Evolutionary conservation across 1,140 invertebrate species (phyloP).

Genomic region (Zaprionus vittiger): DNA sequence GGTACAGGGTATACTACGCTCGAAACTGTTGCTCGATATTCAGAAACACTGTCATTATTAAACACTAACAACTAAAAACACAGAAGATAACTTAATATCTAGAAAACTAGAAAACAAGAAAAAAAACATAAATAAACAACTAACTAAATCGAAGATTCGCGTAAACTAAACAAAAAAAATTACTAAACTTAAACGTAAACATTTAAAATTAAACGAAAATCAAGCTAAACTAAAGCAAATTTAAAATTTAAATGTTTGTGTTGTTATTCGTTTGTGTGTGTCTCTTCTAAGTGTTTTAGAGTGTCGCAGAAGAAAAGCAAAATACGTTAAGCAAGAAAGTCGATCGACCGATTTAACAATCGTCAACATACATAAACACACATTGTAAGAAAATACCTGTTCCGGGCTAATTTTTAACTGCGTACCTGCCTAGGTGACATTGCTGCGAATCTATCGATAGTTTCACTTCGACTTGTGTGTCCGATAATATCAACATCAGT

Average conservation of each 20-base stretch:
- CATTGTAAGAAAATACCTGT: neutral
- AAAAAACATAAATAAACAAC: constrained; percentile 23
- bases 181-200: constrained; percentile 13
- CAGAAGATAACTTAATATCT: constrained; percentile 24
- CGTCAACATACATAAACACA: constrained; percentile 8
- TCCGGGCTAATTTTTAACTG: neutral
- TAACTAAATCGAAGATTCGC: constrained; percentile 20
- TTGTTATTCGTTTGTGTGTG: constrained; percentile 38
- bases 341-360: neutral
- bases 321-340: constrained; percentile 19
- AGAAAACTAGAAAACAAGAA: neutral
- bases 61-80: constrained; percentile 12
- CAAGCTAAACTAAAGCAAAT: constrained; percentile 24
- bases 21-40: neutral
- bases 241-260: constrained; percentile 45
- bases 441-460: constrained; percentile 7
- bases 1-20: constrained; percentile 4
- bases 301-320: constrained; percentile 9
- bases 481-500: neutral
- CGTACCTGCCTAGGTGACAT: constrained; percentile 2
- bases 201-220: constrained; percentile 9
- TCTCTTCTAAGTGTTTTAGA: constrained; percentile 53
- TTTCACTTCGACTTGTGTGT: neutral
- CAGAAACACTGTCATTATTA: constrained; percentile 6
- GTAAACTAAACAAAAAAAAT: constrained; percentile 17